Conservation (phyloP, 2,888 invertebrate genomes). For the Agonum fuliginosum region DNA sequence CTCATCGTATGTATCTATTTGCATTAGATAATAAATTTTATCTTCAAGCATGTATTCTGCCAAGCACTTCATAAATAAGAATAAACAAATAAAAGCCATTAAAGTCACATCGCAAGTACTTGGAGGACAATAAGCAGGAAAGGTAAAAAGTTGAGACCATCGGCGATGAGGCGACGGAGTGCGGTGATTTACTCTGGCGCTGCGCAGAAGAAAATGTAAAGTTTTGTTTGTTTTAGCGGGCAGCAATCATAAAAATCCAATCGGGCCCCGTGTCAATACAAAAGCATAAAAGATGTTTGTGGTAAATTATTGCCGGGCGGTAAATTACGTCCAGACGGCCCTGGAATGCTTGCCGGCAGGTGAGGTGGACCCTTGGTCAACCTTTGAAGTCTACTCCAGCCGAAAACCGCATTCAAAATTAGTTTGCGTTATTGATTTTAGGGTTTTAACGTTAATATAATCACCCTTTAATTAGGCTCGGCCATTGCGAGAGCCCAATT, state of each 20-base stretch:
- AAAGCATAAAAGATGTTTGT: slow-evolving; percentile 59
- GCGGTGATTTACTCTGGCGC: slow-evolving; percentile 25
- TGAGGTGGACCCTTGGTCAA: slow-evolving; percentile 44
- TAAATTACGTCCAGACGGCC: slow-evolving; percentile 52
- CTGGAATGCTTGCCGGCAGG: slow-evolving; percentile 54
- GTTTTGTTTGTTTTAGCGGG: slow-evolving; percentile 58
- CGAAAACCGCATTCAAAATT: slow-evolving; percentile 51
- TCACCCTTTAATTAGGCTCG: slow-evolving; percentile 57
- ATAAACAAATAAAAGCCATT: slow-evolving; percentile 30
- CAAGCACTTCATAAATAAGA: slow-evolving; percentile 40
- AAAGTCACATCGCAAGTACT: slow-evolving; percentile 12
- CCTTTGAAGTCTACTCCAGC: slow-evolving; percentile 49
- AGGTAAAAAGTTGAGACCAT: not conserved
- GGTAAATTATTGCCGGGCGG: slow-evolving; percentile 54
- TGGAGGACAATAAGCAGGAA: not conserved
- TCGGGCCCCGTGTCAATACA: slow-evolving; percentile 57
- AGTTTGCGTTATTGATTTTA: slow-evolving; percentile 59
- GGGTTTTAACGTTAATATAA: slow-evolving; percentile 59
- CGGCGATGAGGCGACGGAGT: not conserved
- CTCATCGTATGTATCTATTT: slow-evolving; percentile 14
- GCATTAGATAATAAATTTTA: slow-evolving; percentile 48
- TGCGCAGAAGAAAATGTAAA: slow-evolving; percentile 25
- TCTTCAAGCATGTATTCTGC: slow-evolving; percentile 17
- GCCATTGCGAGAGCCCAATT: slow-evolving; percentile 33
- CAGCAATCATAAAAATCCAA: slow-evolving; percentile 57